phyloP scores from a whole-genome alignment of 1,140 invertebrate species.

The Drosophila auraria region DNA sequence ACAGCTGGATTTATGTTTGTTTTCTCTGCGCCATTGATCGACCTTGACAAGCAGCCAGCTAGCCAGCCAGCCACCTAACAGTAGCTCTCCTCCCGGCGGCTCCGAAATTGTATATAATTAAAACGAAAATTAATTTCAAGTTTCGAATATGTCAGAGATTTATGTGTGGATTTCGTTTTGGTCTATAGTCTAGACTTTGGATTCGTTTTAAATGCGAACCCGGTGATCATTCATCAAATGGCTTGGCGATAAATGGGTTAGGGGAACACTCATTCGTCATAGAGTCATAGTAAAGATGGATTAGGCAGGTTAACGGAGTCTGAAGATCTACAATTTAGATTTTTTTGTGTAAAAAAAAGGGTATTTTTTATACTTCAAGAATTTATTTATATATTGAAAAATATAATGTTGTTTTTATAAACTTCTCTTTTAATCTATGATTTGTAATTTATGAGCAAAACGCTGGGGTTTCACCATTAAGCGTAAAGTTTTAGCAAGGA shows the following conservation, averaged over 20 bases:
- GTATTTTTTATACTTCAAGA: too few species aligned
- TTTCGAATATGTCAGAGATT: constrained; percentile 65
- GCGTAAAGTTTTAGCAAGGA: too few species aligned
- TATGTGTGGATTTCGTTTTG: constrained; percentile 58
- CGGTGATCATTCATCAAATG: constrained; percentile 62
- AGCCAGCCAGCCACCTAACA: constrained; percentile 21
- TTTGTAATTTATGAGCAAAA: too few species aligned
- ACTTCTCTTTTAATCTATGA: too few species aligned
- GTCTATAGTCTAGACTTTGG: constrained; percentile 48
- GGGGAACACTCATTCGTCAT: constrained; percentile 11
- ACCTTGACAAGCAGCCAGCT: constrained; percentile 64
- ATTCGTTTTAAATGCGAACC: constrained; percentile 44
- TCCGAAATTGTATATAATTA: constrained; percentile 64
- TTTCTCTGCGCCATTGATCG: constrained; percentile 44
- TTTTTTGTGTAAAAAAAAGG: background rate
- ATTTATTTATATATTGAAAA: too few species aligned
- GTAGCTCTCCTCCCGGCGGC: constrained; percentile 51
- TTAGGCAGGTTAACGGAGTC: background rate
- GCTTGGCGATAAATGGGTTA: constrained; percentile 35
- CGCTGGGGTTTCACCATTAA: too few species aligned
- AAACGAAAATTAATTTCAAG: constrained; percentile 72
- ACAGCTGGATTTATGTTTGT: constrained; percentile 55
- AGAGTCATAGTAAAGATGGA: background rate
- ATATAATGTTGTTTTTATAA: too few species aligned
- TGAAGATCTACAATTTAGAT: background rate